Evolutionary conservation across 2,888 invertebrate species (phyloP).

Genomic region (Trachelus troglodyta): DNA sequence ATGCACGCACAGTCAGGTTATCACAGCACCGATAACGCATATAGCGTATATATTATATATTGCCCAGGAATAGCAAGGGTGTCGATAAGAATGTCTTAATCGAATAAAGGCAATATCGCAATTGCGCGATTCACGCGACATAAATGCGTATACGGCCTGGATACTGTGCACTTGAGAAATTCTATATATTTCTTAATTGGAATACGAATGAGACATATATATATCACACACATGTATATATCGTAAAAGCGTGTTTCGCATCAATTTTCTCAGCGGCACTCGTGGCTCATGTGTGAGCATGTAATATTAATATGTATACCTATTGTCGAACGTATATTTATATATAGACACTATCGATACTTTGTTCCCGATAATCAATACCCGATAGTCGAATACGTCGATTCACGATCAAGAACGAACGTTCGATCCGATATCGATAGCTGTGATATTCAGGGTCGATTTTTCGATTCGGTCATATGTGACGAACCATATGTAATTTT

Average conservation of each 20-base stretch:
- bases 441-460: conserved; percentile 21
- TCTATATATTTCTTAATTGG: not conserved
- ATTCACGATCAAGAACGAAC: not conserved
- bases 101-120: not conserved
- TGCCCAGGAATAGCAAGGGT: too few species aligned
- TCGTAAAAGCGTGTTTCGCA: not conserved
- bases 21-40: too few species aligned
- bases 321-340: not conserved
- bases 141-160: not conserved
- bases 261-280: not conserved
- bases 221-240: not conserved
- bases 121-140: not conserved
- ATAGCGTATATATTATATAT: too few species aligned
- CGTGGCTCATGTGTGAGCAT: not conserved
- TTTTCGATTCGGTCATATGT: conserved; percentile 10
- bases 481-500: conserved; percentile 20
- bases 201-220: not conserved
- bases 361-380: not conserved
- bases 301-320: not conserved
- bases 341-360: not conserved
- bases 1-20: too few species aligned
- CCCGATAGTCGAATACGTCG: not conserved
- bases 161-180: not conserved
- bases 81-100: not conserved
- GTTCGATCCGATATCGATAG: conserved; percentile 1